phyloP scores from a whole-genome alignment of 2,113 vertebrate species.

The Rhinolophus ferrumequinum region DNA sequence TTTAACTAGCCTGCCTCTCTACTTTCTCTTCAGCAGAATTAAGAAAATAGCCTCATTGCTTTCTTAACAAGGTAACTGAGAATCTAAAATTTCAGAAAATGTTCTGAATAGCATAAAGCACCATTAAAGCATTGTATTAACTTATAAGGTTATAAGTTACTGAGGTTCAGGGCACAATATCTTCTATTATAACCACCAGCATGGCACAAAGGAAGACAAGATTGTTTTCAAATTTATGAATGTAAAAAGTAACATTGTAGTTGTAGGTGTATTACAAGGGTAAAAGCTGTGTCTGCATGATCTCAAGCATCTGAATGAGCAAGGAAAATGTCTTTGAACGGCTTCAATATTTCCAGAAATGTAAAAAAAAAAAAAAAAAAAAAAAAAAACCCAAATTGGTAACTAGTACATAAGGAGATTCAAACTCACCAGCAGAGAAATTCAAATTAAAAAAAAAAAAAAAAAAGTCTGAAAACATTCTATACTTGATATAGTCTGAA shows the following conservation, averaged over 20 bases:
- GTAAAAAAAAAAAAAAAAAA: background rate
- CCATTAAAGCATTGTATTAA: background rate
- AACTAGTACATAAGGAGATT: background rate
- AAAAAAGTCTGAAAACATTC: background rate
- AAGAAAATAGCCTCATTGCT: background rate
- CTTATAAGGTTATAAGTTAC: background rate
- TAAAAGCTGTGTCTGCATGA: background rate
- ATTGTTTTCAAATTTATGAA: background rate
- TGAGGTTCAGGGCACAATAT: background rate
- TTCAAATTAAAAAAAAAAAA: background rate
- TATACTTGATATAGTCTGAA: background rate
- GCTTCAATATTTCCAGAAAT: background rate
- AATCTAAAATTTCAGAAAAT: background rate
- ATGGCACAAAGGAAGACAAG: background rate
- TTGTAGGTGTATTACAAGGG: background rate
- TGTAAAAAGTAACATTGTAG: background rate
- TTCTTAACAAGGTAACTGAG: background rate
- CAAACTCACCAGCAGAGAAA: background rate
- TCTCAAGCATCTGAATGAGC: background rate
- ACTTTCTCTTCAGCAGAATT: background rate
- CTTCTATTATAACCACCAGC: background rate
- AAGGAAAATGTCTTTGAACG: background rate
- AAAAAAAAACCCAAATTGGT: background rate
- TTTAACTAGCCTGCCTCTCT: background rate
- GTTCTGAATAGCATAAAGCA: background rate